Evolutionary conservation across 1,140 invertebrate genomes (phyloP).

Genomic region (Palaemon carinicauda): DNA sequence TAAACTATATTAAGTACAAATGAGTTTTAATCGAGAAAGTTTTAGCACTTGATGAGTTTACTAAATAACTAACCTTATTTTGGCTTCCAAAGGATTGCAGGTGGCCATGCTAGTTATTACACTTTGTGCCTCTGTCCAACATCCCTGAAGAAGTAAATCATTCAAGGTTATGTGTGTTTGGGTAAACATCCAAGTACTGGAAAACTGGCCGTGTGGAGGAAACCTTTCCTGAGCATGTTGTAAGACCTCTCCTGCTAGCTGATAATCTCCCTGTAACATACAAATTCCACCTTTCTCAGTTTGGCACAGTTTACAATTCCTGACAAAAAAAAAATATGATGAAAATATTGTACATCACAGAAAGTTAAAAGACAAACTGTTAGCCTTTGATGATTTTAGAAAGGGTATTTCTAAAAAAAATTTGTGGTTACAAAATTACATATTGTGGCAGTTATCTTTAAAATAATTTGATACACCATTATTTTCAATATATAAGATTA

Average conservation of each 20-base stretch:
- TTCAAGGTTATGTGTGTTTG: constrained; percentile 24
- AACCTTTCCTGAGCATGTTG: constrained; percentile 43
- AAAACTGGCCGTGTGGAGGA: constrained; percentile 25
- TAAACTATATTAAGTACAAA: no score
- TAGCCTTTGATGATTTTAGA: no score
- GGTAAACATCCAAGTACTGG: constrained; percentile 43
- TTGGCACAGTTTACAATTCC: neutral
- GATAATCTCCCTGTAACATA: constrained; percentile 27
- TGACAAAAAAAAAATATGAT: neutral
- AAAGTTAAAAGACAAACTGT: neutral
- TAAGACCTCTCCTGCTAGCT: constrained; percentile 30
- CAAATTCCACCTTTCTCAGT: neutral
- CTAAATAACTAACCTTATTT: constrained; percentile 8
- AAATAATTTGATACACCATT: no score
- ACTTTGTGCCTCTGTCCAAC: constrained; percentile 38
- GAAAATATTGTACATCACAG: neutral
- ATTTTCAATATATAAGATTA: neutral
- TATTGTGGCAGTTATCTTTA: no score
- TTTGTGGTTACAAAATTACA: no score
- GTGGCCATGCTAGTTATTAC: constrained; percentile 41
- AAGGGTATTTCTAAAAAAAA: no score
- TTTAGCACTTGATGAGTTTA: no score
- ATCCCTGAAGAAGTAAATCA: constrained; percentile 22
- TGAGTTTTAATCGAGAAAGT: no score
- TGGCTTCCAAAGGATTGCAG: constrained; percentile 27